Evolutionary conservation across 2,797 vertebrate species (phyloP).

Genomic region (Antrozous pallidus): DNA sequence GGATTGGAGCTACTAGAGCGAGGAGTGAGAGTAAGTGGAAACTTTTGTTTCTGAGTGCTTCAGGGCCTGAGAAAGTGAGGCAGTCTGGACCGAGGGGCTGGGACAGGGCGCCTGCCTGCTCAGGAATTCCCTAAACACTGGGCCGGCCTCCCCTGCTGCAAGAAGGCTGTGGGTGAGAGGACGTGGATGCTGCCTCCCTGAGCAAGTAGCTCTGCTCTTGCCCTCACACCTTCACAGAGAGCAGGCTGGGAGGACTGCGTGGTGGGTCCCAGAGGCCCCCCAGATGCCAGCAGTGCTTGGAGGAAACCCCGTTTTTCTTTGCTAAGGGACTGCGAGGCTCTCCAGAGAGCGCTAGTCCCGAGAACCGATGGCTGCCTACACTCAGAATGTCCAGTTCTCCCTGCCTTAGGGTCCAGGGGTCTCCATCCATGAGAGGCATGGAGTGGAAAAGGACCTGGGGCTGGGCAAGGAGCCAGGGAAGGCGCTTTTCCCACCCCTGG

Average conservation of each 20-base stretch:
- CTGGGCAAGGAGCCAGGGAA: background rate
- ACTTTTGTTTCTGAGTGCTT: background rate
- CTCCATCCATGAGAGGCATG: background rate
- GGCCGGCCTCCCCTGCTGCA: background rate
- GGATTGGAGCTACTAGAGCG: background rate
- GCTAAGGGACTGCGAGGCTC: background rate
- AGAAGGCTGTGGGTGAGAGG: background rate
- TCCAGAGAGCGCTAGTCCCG: background rate
- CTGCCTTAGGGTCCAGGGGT: background rate
- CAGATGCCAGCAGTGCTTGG: background rate
- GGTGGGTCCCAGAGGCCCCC: background rate
- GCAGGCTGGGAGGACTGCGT: background rate
- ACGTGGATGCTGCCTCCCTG: background rate
- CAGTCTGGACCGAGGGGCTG: background rate
- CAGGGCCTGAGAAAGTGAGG: background rate
- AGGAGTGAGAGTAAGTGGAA: background rate
- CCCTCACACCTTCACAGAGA: background rate
- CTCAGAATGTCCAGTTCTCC: background rate
- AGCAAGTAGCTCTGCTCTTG: background rate
- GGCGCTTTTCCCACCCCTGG: constrained; percentile 44
- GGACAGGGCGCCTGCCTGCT: background rate
- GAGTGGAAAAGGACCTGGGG: background rate
- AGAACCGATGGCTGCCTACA: background rate
- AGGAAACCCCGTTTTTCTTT: background rate
- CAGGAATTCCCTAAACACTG: background rate